Conservation (phyloP, 2,113 vertebrate species). For the Labeo catla region DNA sequence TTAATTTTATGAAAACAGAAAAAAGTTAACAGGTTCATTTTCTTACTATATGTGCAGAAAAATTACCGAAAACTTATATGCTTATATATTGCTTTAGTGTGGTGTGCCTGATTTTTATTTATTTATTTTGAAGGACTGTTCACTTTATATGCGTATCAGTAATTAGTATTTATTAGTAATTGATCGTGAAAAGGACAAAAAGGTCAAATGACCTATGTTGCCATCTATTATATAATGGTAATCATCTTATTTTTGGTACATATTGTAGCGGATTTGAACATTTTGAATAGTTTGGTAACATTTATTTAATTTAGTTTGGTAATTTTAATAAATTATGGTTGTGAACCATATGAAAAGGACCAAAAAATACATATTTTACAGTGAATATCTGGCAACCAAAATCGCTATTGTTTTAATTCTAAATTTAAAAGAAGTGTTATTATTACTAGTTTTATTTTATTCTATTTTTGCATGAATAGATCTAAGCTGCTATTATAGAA, state of each 20-base stretch:
- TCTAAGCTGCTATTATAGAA: background rate
- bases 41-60: too few species aligned
- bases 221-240: too few species aligned
- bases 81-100: background rate
- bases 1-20: too few species aligned
- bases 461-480: background rate
- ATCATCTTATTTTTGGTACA: too few species aligned
- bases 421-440: background rate
- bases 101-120: background rate
- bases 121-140: background rate
- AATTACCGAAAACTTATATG: background rate
- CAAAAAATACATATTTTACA: background rate
- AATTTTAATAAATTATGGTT: background rate
- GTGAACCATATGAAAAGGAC: background rate
- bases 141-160: background rate
- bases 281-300: background rate
- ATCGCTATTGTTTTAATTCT: background rate
- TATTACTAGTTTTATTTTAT: too few species aligned
- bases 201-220: background rate
- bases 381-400: background rate
- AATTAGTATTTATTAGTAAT: background rate
- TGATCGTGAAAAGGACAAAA: background rate
- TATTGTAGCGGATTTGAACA: too few species aligned
- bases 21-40: too few species aligned
- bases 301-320: background rate